These are phyloP conservation scores for Eunapius fragilis DNA, from an alignment of 37 sponge, comb jelly and placozoan genomes.

Conservation along the genomic window DNA sequence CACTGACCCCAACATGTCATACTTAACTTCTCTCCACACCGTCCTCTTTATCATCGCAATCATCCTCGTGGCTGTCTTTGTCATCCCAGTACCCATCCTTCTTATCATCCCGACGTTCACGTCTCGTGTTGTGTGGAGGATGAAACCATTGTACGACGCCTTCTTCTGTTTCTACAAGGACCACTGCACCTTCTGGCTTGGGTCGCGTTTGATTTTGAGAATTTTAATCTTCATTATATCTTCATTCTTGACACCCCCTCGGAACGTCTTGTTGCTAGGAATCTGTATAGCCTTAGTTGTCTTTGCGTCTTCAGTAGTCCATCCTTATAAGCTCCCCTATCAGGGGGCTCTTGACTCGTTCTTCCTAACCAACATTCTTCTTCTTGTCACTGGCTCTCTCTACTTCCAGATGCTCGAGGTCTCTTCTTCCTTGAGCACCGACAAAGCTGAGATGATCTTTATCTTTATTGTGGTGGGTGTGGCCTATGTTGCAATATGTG, in stretches of 20 bases:
- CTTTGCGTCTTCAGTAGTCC: slow-evolving; percentile 1
- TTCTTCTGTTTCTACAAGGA: slow-evolving; percentile 43
- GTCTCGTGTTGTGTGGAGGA: neutral
- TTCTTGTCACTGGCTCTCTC: slow-evolving; percentile 3
- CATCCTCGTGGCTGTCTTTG: slow-evolving; percentile 3
- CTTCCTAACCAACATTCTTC: slow-evolving; percentile 25
- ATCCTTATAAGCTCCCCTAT: slow-evolving; percentile 15
- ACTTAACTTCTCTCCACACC: slow-evolving; percentile 27
- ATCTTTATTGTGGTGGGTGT: neutral
- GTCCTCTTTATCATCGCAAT: slow-evolving; percentile 33
- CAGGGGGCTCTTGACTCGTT: slow-evolving; percentile 38
- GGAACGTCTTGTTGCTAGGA: slow-evolving; percentile 22
- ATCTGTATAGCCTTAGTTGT: neutral
- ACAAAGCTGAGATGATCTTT: neutral
- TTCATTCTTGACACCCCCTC: neutral
- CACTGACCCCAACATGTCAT: slow-evolving; percentile 28
- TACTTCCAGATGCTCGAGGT: neutral
- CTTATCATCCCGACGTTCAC: slow-evolving; percentile 30
- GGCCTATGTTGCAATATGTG: slow-evolving; percentile 36
- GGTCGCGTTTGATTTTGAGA: slow-evolving; percentile 44
- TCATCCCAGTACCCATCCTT: slow-evolving; percentile 32
- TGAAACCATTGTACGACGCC: slow-evolving; percentile 58
- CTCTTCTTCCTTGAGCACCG: neutral
- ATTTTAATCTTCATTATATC: slow-evolving; percentile 19
- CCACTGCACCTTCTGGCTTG: slow-evolving; percentile 48